These are phyloP conservation scores for Rhimphoctona megacephalus DNA, from an alignment of 2,888 invertebrate species.

Conservation along the genomic window DNA sequence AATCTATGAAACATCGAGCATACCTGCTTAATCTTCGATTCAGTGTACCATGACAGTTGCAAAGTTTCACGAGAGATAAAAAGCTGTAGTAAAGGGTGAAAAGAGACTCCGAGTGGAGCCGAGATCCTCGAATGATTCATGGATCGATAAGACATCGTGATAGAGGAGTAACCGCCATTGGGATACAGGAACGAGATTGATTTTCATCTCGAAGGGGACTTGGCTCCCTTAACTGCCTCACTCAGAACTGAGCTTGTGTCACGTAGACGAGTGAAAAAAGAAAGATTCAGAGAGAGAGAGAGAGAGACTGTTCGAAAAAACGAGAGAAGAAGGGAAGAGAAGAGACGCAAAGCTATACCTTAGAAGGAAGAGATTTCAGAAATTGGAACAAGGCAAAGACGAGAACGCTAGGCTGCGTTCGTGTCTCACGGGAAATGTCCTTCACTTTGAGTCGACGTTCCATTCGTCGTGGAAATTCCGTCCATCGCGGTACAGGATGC, in stretches of 20 bases:
- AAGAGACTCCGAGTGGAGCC: background rate
- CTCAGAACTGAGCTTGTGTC: constrained; percentile 25
- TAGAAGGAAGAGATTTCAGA: constrained; percentile 50
- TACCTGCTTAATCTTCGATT: background rate
- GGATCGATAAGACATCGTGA: constrained; percentile 67
- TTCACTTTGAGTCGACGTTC: constrained; percentile 70
- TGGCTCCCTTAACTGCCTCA: constrained; percentile 49
- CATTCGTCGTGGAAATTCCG: constrained; percentile 69
- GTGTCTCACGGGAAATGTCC: constrained; percentile 76
- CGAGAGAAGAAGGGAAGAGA: background rate
- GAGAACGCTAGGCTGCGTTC: constrained; percentile 47
- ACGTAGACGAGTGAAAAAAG: constrained; percentile 4
- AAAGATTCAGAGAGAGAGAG: constrained; percentile 9
- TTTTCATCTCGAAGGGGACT: constrained; percentile 72
- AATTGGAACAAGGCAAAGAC: constrained; percentile 67
- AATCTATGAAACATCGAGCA: background rate
- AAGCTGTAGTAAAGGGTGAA: background rate
- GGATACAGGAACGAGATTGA: constrained; percentile 72
- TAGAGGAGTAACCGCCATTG: constrained; percentile 68
- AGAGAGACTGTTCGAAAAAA: background rate
- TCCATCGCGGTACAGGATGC: constrained; percentile 45
- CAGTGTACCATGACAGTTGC: background rate
- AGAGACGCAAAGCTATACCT: constrained; percentile 23
- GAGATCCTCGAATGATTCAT: constrained; percentile 39
- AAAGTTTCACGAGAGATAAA: constrained; percentile 1